Conservation (phyloP, 1,140 invertebrate species). For the Drosophila tropicalis region DNA sequence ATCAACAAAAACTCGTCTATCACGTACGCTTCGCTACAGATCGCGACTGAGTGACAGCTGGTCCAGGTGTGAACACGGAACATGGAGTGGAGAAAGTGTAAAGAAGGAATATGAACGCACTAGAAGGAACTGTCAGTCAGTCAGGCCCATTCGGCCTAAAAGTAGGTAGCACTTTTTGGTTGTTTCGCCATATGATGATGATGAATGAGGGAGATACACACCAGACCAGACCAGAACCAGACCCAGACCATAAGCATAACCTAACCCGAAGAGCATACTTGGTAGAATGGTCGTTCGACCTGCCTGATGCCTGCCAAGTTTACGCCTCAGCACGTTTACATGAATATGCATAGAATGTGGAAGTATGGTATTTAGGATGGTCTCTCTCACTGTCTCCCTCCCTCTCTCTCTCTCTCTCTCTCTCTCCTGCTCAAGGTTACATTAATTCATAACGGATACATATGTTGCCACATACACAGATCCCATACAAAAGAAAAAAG, state of each 20-base stretch:
- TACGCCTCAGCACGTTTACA: conserved; percentile 26
- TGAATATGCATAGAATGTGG: conserved; percentile 20
- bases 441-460: conserved; percentile 50
- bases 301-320: conserved; percentile 15
- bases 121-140: conserved; percentile 29
- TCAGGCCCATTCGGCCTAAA: conserved; percentile 29
- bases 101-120: neutral
- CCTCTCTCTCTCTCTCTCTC: neutral
- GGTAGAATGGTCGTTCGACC: conserved; percentile 3
- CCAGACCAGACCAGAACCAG: too few relatives aligned
- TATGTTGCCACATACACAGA: conserved; percentile 33
- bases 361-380: neutral
- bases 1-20: conserved; percentile 55
- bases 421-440: conserved; percentile 10
- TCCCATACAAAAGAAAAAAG: conserved; percentile 13
- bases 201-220: conserved; percentile 26
- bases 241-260: too few relatives aligned
- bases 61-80: conserved; percentile 41
- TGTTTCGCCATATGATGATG: conserved; percentile 38
- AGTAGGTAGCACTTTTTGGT: conserved; percentile 47
- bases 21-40: conserved; percentile 46
- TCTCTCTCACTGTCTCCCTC: neutral
- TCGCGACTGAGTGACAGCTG: conserved; percentile 48
- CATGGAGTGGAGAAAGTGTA: neutral
- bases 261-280: too few relatives aligned